These are phyloP conservation scores for Polyommatus iphigenia DNA, from an alignment of 2,888 invertebrate species.

Conservation along the genomic window DNA sequence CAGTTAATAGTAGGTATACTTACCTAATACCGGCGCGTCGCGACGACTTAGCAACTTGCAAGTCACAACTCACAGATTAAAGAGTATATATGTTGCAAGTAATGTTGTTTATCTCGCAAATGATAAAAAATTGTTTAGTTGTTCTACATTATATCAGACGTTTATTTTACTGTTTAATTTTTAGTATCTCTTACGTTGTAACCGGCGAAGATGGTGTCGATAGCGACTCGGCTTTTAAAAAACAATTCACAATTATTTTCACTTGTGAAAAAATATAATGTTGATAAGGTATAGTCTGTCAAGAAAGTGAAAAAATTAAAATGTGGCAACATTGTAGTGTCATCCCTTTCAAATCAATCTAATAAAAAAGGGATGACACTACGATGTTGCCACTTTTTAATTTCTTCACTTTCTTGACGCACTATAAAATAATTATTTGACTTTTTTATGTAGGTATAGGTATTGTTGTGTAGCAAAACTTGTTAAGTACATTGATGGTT, in stretches of 20 bases:
- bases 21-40: too few relatives aligned
- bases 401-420: too few relatives aligned
- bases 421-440: too few relatives aligned
- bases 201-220: not conserved
- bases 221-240: conserved; percentile 20
- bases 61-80: too few relatives aligned
- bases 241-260: conserved; percentile 19
- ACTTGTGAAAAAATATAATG: conserved; percentile 11
- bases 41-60: conserved; percentile 7
- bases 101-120: conserved; percentile 11
- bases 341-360: too few relatives aligned
- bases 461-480: not conserved
- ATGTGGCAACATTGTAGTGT: too few relatives aligned
- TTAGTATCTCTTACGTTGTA: conserved; percentile 8
- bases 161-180: not conserved
- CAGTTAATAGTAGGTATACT: too few relatives aligned
- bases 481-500: too few relatives aligned
- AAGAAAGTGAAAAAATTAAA: too few relatives aligned
- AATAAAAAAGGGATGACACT: too few relatives aligned
- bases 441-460: not conserved
- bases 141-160: not conserved
- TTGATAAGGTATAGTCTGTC: conserved; percentile 22
- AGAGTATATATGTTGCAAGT: too few relatives aligned
- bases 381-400: too few relatives aligned
- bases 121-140: conserved; percentile 12